Percentiles rank a stretch among this genome's conserved stretches.
These are phyloP conservation scores for Diplolepis rosae DNA, from an alignment of 2,888 invertebrate species.

Conservation along the genomic window DNA sequence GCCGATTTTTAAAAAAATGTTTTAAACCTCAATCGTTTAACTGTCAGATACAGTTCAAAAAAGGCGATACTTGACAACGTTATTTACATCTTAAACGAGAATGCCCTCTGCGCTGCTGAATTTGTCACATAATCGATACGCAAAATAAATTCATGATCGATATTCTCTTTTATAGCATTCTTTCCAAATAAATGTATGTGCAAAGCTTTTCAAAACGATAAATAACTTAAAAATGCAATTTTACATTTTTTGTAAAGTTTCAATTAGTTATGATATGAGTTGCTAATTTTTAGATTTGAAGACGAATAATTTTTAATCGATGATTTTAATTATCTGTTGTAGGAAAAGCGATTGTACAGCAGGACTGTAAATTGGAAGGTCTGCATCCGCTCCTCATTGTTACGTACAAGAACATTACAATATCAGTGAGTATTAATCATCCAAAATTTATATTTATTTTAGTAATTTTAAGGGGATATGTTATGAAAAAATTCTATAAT, in stretches of 20 bases:
- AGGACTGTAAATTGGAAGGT: conserved; percentile 72
- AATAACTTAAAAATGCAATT: no score
- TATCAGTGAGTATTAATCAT: conserved; percentile 65
- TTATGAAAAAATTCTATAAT: no score
- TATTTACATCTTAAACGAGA: background rate
- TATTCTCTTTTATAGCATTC: background rate
- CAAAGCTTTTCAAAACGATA: no score
- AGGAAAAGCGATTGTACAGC: conserved; percentile 68
- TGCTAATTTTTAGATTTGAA: no score
- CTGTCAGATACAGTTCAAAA: conserved; percentile 41
- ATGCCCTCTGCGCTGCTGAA: background rate
- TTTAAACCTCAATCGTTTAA: conserved; percentile 39
- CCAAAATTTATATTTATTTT: no score
- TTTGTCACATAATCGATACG: background rate
- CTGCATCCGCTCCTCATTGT: conserved; percentile 73
- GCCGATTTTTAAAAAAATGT: conserved; percentile 44
- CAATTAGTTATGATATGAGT: no score
- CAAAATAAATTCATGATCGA: background rate
- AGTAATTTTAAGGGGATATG: background rate
- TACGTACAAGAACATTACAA: conserved; percentile 73
- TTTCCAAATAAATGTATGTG: no score
- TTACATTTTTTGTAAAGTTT: no score
- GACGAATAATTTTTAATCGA: no score
- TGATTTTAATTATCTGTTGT: conserved; percentile 37
- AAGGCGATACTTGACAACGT: conserved; percentile 32